phyloP scores from a whole-genome alignment of 2,888 invertebrate species.

The Scaptomyza parva region DNA sequence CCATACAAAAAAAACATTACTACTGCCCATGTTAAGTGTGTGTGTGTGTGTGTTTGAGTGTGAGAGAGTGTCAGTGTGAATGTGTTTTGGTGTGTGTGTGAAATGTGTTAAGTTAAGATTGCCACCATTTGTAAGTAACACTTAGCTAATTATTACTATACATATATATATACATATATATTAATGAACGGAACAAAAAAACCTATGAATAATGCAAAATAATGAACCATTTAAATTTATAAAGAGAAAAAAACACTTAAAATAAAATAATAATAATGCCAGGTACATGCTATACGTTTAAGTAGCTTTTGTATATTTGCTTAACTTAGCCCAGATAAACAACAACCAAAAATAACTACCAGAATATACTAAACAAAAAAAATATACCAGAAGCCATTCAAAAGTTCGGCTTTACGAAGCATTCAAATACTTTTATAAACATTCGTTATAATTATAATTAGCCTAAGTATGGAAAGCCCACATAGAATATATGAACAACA shows the following conservation, averaged over 20 bases:
- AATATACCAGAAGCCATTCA: constrained; percentile 27
- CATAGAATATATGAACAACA: constrained; percentile 25
- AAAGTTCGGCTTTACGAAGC: constrained; percentile 50
- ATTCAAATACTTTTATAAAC: constrained; percentile 65
- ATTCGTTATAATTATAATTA: constrained; percentile 53
- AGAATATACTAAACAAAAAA: neutral
- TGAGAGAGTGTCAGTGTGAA: constrained; percentile 14
- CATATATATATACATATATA: constrained; percentile 32
- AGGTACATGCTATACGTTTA: constrained; percentile 67
- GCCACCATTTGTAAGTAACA: constrained; percentile 75
- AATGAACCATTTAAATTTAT: constrained; percentile 60
- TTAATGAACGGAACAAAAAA: constrained; percentile 57
- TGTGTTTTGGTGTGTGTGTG: constrained; percentile 11
- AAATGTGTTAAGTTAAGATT: constrained; percentile 62
- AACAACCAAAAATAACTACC: constrained; percentile 29
- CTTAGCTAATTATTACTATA: constrained; percentile 59
- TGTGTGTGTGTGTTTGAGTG: constrained; percentile 18
- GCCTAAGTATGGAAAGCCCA: constrained; percentile 26
- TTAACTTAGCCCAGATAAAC: constrained; percentile 65
- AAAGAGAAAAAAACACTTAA: constrained; percentile 11
- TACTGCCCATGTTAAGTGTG: constrained; percentile 68
- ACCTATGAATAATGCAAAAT: constrained; percentile 43
- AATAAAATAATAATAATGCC: constrained; percentile 28
- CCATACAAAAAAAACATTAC: constrained; percentile 52
- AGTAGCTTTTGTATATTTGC: constrained; percentile 80